These are phyloP conservation scores for Antedon bifida DNA, from an alignment of 35 echinoderm and acorn worm genomes.

Conservation along the genomic window DNA sequence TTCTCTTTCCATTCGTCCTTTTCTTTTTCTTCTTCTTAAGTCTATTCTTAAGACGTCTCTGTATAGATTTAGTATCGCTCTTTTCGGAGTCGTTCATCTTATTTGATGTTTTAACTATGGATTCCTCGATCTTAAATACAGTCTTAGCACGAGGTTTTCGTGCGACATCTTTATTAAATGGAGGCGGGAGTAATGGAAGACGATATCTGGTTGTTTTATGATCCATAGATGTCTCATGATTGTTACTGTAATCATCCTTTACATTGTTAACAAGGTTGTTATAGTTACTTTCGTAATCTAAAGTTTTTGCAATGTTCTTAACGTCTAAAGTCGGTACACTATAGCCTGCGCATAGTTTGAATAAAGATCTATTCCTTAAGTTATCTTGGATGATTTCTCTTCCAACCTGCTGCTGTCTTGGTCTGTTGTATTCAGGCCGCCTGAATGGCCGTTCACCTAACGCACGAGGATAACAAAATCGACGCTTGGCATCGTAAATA, in stretches of 20 bases:
- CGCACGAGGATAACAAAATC: not conserved
- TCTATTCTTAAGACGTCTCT: not conserved
- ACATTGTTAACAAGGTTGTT: too few species aligned
- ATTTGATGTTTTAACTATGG: not conserved
- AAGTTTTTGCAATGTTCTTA: not conserved
- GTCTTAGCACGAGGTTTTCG: not conserved
- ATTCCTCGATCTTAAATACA: not conserved
- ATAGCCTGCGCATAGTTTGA: not conserved
- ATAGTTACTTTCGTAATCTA: too few species aligned
- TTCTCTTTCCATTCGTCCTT: not conserved
- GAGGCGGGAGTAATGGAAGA: not conserved
- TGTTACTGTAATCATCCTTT: too few species aligned
- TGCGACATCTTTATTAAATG: not conserved
- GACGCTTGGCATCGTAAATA: not conserved
- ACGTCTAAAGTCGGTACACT: not conserved
- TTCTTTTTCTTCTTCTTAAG: not conserved
- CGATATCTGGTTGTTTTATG: not conserved
- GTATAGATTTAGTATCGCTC: not conserved
- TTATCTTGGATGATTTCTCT: not conserved
- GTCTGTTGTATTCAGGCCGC: not conserved
- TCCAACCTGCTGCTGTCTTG: not conserved
- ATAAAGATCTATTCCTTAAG: not conserved
- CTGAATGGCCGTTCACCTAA: not conserved
- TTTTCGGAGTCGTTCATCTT: not conserved
- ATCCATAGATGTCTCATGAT: too few species aligned